A percentile compares a stretch with the other conserved stretches of the same genome.
Conservation (phyloP, 2,797 vertebrate genomes). For the Erethizon dorsatum region DNA sequence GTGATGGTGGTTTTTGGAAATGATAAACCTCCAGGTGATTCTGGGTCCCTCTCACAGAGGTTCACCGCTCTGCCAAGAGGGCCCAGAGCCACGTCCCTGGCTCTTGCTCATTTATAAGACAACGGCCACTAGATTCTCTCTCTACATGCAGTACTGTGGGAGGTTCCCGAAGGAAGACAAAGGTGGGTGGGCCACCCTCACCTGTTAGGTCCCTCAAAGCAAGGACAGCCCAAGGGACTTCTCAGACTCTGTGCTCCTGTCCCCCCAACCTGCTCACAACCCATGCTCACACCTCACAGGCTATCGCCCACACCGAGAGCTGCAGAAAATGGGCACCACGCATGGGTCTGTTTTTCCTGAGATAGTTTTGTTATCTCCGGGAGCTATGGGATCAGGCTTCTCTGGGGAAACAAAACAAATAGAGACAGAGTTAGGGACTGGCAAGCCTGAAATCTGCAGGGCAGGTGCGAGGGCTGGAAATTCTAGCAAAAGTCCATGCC, state of each 20-base stretch:
- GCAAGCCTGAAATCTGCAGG: no score
- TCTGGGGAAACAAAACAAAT: neutral
- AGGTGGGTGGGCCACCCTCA: neutral
- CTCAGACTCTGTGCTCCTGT: neutral
- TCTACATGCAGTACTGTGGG: accelerated
- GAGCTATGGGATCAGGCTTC: neutral
- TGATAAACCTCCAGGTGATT: neutral
- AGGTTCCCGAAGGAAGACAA: neutral
- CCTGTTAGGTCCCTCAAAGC: neutral
- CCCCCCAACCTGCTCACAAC: no score
- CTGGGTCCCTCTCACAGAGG: neutral
- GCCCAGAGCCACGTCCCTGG: no score
- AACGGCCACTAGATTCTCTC: neutral
- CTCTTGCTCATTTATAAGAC: neutral
- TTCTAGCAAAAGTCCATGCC: neutral
- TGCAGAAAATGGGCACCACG: neutral
- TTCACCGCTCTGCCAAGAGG: neutral
- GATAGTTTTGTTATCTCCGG: no score
- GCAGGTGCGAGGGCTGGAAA: neutral
- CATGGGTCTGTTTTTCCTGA: neutral
- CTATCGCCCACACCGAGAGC: neutral
- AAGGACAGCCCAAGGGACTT: neutral
- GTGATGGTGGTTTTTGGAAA: neutral
- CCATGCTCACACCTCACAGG: accelerated
- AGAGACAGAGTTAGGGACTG: no score